Conservation (phyloP, 2,113 vertebrate species). For the Chaenogobius annularis region DNA sequence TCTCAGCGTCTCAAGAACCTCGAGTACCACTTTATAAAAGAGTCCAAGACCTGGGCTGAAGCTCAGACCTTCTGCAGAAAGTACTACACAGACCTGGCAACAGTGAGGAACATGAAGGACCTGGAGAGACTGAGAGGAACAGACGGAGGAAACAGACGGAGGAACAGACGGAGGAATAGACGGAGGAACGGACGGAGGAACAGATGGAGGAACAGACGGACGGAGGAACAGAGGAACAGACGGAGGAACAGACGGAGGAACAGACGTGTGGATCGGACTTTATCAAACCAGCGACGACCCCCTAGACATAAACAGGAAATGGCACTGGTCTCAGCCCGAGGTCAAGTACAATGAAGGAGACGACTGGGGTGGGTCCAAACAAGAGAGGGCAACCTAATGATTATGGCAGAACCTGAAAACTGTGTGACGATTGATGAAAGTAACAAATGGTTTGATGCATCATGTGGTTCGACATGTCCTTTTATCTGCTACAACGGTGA, state of each 20-base stretch:
- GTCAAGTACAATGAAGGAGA: background rate
- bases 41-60: no score
- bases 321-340: no score
- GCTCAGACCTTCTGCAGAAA: no score
- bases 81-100: no score
- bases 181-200: constrained; percentile 16
- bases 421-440: accelerated
- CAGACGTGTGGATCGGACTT: constrained; percentile 48
- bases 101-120: no score
- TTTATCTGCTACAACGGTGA: constrained; percentile 34
- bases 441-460: accelerated
- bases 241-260: accelerated
- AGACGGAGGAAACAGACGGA: no score
- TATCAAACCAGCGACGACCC: background rate
- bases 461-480: accelerated
- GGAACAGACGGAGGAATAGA: no score
- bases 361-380: background rate
- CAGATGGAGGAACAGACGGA: accelerated
- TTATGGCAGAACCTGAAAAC: accelerated
- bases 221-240: no score
- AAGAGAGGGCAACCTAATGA: accelerated
- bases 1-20: no score
- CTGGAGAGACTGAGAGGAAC: no score
- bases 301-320: accelerated
- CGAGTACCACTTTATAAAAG: no score